A percentile compares a stretch with the other conserved stretches of the same genome.
phyloP scores from a whole-genome alignment of 2,113 vertebrate genomes.

The Rhinopithecus roxellana region DNA sequence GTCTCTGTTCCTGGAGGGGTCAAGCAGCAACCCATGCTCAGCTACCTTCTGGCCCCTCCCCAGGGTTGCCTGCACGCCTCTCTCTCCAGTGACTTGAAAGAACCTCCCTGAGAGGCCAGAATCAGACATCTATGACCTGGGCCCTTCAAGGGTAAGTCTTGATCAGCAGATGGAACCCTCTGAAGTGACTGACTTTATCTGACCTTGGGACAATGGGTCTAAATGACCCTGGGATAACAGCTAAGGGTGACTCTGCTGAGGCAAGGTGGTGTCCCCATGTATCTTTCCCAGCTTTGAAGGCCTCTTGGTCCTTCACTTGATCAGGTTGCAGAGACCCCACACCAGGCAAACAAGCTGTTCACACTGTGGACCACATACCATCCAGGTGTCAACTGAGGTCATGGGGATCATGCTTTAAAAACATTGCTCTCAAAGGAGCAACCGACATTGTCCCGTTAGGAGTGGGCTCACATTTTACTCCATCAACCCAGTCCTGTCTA shows the following conservation, averaged over 20 bases:
- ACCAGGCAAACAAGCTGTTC: accelerated
- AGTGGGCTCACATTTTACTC: not conserved
- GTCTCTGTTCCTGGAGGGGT: not conserved
- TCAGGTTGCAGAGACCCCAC: not conserved
- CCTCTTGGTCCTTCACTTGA: not conserved
- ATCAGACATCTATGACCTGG: not conserved
- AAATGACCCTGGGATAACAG: not conserved
- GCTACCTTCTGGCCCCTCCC: not conserved
- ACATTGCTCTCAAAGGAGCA: not conserved
- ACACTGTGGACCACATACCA: no score
- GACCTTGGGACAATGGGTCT: not conserved
- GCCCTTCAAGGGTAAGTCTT: not conserved
- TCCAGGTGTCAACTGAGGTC: not conserved
- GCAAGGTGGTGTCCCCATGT: not conserved
- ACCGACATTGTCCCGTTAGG: accelerated
- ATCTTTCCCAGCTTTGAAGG: not conserved
- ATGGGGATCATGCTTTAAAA: not conserved
- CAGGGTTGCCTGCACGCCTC: accelerated
- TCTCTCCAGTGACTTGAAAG: not conserved
- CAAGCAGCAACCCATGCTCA: not conserved
- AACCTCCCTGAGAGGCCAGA: not conserved
- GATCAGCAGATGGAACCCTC: not conserved
- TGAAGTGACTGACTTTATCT: not conserved
- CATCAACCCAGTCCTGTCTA: not conserved
- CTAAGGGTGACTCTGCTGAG: not conserved